A percentile compares a stretch with the other conserved stretches of the same genome.
Evolutionary conservation across 1,140 invertebrate genomes (phyloP).

Genomic region (Helicoverpa armigera): DNA sequence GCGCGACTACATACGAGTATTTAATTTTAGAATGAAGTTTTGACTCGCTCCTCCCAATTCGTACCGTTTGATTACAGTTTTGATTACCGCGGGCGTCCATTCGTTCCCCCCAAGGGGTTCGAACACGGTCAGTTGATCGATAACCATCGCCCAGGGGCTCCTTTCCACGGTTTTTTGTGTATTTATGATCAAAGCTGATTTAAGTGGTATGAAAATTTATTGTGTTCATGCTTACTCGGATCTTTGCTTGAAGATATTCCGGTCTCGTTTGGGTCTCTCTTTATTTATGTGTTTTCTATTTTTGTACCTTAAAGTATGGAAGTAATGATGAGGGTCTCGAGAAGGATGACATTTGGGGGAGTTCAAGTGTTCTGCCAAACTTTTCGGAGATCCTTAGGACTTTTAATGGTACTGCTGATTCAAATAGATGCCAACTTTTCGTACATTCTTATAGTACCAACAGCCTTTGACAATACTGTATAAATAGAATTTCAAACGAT

Average conservation of each 20-base stretch:
- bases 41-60: constrained; percentile 69
- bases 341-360: constrained; percentile 10
- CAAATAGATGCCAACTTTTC: too few species aligned
- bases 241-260: constrained; percentile 45
- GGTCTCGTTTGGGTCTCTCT: constrained; percentile 29
- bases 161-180: constrained; percentile 50
- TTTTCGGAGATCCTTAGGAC: too few species aligned
- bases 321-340: constrained; percentile 28
- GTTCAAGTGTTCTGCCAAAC: background rate
- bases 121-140: constrained; percentile 74
- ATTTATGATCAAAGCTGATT: constrained; percentile 48
- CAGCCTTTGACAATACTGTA: too few species aligned
- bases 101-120: constrained; percentile 57
- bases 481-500: too few species aligned
- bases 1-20: constrained; percentile 55
- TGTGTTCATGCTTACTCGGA: constrained; percentile 44
- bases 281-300: constrained; percentile 34
- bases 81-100: constrained; percentile 76
- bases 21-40: constrained; percentile 82
- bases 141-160: constrained; percentile 66
- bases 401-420: too few species aligned
- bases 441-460: too few species aligned
- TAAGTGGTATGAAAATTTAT: constrained; percentile 48
- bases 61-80: constrained; percentile 80
- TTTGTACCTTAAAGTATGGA: background rate